Percentiles rank a stretch among this genome's conserved stretches.
These are phyloP conservation scores for Eurystomus gularis DNA, from an alignment of 2,113 vertebrate genomes.

Conservation along the genomic window DNA sequence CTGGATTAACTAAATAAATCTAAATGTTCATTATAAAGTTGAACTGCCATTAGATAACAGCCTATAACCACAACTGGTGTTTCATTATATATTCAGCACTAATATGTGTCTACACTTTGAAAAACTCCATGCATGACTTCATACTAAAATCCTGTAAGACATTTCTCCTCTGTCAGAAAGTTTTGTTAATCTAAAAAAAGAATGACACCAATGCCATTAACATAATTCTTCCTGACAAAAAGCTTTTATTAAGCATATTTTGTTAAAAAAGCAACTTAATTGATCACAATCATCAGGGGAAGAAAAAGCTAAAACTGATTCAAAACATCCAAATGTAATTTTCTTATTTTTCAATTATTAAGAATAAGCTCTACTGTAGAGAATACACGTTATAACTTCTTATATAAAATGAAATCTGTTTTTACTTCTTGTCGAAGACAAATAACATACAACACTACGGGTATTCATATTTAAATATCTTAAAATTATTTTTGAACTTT, in stretches of 20 bases:
- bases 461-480: not conserved
- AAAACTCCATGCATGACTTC: not conserved
- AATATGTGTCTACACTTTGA: not conserved
- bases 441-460: not conserved
- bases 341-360: conserved; percentile 26
- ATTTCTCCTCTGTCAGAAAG: not conserved
- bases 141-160: not conserved
- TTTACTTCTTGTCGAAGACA: not conserved
- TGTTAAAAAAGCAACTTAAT: not conserved
- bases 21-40: not conserved
- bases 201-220: not conserved
- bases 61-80: not conserved
- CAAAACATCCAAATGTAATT: conserved; percentile 34
- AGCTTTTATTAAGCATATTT: not conserved
- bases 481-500: not conserved
- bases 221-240: not conserved
- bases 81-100: not conserved
- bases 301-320: conserved; percentile 33
- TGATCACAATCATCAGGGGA: conserved; percentile 10
- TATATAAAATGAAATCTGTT: not conserved
- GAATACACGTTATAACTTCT: not conserved
- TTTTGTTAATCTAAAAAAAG: not conserved
- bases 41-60: not conserved
- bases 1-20: not conserved
- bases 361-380: not conserved